Conservation (phyloP, 2,113 vertebrate genomes). For the Paralichthys olivaceus region DNA sequence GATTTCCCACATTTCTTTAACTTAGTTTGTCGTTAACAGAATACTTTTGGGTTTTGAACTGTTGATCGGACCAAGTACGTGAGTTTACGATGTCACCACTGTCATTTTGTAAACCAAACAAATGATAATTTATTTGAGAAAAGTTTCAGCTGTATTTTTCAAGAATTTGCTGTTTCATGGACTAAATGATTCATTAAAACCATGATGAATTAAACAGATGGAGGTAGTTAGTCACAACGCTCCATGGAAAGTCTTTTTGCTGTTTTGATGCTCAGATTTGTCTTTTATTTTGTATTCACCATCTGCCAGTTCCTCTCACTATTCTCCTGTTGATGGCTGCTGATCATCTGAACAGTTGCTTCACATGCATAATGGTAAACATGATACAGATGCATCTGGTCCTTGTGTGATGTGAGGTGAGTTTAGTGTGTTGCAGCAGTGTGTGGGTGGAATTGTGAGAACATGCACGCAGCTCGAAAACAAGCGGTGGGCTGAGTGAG, state of each 20-base stretch:
- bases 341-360: conserved; percentile 44
- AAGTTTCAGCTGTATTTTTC: too few relatives aligned
- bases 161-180: not conserved
- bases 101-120: too few relatives aligned
- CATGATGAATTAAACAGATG: not conserved
- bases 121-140: too few relatives aligned
- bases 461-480: conserved; percentile 26
- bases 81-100: too few relatives aligned
- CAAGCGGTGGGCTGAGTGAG: conserved; percentile 38
- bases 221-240: not conserved
- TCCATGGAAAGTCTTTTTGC: not conserved
- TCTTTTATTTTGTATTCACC: not conserved
- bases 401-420: not conserved
- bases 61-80: too few relatives aligned
- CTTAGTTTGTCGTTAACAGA: too few relatives aligned
- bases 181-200: not conserved
- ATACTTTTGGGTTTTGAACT: too few relatives aligned
- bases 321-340: conserved; percentile 17
- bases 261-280: conserved; percentile 11
- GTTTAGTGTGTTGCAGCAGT: conserved; percentile 32
- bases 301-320: conserved; percentile 15
- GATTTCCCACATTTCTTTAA: too few relatives aligned
- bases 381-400: not conserved
- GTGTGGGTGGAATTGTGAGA: conserved; percentile 64
- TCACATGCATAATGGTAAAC: conserved; percentile 30